These are phyloP conservation scores for Mormyrops boulengeri DNA, from an alignment of 2,797 vertebrate genomes.

Conservation along the genomic window DNA sequence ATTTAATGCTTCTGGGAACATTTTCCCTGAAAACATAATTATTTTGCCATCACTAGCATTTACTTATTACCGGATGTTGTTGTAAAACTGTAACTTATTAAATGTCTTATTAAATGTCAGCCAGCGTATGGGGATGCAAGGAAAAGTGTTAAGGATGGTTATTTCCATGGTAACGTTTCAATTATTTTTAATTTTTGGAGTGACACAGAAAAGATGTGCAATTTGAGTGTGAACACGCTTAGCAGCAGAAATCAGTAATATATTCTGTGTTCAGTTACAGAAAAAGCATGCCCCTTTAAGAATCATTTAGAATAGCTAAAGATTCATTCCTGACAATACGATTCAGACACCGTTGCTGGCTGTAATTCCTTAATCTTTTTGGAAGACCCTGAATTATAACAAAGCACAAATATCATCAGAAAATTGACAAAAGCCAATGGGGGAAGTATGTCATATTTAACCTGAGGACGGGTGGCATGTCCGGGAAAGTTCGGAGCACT, in stretches of 20 bases:
- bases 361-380: conserved; percentile 40
- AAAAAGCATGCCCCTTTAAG: background rate
- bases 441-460: background rate
- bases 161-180: background rate
- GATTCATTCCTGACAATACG: background rate
- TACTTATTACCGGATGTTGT: conserved; percentile 13
- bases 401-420: conserved; percentile 42
- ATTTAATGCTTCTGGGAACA: background rate
- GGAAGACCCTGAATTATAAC: conserved; percentile 30
- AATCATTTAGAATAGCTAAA: conserved; percentile 21
- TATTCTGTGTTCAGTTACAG: conserved; percentile 19
- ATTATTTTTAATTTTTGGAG: conserved; percentile 27
- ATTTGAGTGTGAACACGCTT: conserved; percentile 20
- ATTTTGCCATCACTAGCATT: conserved; percentile 26
- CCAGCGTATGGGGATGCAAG: conserved; percentile 26
- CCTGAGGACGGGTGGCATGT: background rate
- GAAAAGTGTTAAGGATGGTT: conserved; percentile 23
- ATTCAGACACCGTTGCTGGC: background rate
- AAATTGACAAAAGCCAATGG: conserved; percentile 18
- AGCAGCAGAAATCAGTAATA: conserved; percentile 25
- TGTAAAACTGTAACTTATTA: background rate
- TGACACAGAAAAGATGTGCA: conserved; percentile 17
- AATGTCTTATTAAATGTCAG: conserved; percentile 19
- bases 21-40: background rate
- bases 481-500: conserved; percentile 62